These are phyloP conservation scores for Nematolebias whitei DNA, from an alignment of 2,113 vertebrate genomes.

Conservation along the genomic window DNA sequence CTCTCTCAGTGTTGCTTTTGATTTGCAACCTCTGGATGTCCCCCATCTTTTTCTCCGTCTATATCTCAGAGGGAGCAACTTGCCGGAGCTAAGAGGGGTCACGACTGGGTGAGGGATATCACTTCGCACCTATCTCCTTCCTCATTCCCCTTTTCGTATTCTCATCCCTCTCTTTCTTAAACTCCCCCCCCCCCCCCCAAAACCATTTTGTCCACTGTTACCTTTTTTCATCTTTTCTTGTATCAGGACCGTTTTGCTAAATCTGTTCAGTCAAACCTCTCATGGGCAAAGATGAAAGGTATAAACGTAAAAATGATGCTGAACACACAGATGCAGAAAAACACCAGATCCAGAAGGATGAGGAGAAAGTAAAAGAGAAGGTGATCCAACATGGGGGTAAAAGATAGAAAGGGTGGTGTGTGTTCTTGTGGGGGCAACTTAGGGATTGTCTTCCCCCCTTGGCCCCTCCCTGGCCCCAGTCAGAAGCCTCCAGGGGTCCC, in stretches of 20 bases:
- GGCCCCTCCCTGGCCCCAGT: constrained; percentile 79
- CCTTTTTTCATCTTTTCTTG: background rate
- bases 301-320: constrained; percentile 72
- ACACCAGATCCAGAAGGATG: constrained; percentile 13
- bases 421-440: constrained; percentile 76
- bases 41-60: constrained; percentile 53
- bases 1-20: constrained; percentile 66
- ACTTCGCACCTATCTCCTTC: constrained; percentile 61
- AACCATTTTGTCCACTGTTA: background rate
- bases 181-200: background rate
- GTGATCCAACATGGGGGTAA: constrained; percentile 1
- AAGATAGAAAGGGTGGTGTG: constrained; percentile 47
- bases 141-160: constrained; percentile 25
- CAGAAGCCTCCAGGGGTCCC: constrained; percentile 84
- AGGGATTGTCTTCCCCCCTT: constrained; percentile 77
- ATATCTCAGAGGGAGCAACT: constrained; percentile 66
- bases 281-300: constrained; percentile 33
- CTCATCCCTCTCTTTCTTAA: constrained; percentile 1
- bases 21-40: constrained; percentile 76
- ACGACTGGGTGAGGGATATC: constrained; percentile 80
- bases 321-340: constrained; percentile 85
- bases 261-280: constrained; percentile 1
- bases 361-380: constrained; percentile 28
- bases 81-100: constrained; percentile 69
- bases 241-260: constrained; percentile 33